A percentile compares a stretch with the other conserved stretches of the same genome.
phyloP scores from a whole-genome alignment of 2,113 vertebrate species.

The Taxidea taxus region DNA sequence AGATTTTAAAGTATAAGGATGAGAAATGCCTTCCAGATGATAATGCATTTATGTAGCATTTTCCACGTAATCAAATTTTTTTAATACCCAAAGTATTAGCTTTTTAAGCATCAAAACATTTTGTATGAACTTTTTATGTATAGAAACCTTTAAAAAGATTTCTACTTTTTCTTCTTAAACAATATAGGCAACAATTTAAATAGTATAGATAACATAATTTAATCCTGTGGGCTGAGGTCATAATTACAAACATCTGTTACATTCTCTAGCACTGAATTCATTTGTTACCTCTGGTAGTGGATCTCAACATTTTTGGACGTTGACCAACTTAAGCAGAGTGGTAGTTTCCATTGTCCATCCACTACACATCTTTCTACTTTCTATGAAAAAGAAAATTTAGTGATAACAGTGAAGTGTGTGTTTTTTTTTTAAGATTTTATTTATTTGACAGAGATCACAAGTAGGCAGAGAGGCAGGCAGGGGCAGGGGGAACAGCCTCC shows the following conservation, averaged over 20 bases:
- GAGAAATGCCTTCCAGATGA: not conserved
- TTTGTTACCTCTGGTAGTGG: not conserved
- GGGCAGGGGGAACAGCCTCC: no score
- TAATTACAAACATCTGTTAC: not conserved
- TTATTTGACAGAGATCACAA: no score
- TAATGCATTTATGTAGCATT: not conserved
- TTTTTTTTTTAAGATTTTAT: no score
- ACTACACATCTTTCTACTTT: not conserved
- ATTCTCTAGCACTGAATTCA: not conserved
- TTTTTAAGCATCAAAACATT: not conserved
- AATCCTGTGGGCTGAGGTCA: not conserved
- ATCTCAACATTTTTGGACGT: not conserved
- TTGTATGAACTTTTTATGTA: not conserved
- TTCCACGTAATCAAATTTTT: conserved; percentile 8
- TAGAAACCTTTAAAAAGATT: conserved; percentile 21
- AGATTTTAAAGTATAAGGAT: conserved; percentile 5
- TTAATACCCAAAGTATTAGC: not conserved
- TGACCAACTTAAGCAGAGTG: not conserved
- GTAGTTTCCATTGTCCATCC: not conserved
- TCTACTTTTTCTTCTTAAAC: not conserved
- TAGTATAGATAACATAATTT: not conserved
- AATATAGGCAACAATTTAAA: not conserved
- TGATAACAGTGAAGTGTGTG: not conserved
- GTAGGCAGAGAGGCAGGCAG: no score
- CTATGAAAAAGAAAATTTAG: not conserved